phyloP scores from a whole-genome alignment of 2,113 vertebrate species.

The Shinisaurus crocodilurus region DNA sequence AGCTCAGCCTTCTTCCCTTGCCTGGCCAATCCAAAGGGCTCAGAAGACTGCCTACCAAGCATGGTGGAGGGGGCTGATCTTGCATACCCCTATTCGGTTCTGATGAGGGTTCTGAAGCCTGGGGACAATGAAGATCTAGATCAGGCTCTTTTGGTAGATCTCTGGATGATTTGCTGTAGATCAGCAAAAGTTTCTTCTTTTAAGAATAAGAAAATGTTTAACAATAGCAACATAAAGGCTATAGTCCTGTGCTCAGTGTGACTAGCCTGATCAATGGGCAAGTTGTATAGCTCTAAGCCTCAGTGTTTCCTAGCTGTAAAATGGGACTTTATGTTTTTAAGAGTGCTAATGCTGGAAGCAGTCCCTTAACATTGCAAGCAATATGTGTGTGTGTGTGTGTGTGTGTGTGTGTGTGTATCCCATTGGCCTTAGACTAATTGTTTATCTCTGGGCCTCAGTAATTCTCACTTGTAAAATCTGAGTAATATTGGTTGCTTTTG shows the following conservation, averaged over 20 bases:
- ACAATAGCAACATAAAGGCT: not conserved
- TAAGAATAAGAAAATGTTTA: not conserved
- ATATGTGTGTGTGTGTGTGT: too few relatives aligned
- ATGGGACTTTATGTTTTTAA: not conserved
- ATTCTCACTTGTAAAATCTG: not conserved
- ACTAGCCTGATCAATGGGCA: not conserved
- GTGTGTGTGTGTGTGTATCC: too few relatives aligned
- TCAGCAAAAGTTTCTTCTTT: too few relatives aligned
- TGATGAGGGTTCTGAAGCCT: too few relatives aligned
- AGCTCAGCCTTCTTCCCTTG: not conserved
- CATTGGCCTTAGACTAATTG: not conserved
- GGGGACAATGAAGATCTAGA: not conserved
- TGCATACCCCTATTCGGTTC: not conserved
- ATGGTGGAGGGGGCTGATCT: not conserved
- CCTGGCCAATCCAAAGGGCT: not conserved
- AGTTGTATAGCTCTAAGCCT: not conserved
- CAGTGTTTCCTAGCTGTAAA: not conserved
- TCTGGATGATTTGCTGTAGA: too few relatives aligned
- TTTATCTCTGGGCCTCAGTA: not conserved
- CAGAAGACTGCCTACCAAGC: not conserved
- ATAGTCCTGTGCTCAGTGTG: not conserved
- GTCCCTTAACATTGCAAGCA: not conserved
- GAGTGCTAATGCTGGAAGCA: not conserved
- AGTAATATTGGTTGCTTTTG: not conserved
- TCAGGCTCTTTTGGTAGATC: not conserved